Evolutionary conservation across 2,113 vertebrate species (phyloP), one percentile per base, ranked within the genome.

Genomic region (Menidia beryllina): DNA sequence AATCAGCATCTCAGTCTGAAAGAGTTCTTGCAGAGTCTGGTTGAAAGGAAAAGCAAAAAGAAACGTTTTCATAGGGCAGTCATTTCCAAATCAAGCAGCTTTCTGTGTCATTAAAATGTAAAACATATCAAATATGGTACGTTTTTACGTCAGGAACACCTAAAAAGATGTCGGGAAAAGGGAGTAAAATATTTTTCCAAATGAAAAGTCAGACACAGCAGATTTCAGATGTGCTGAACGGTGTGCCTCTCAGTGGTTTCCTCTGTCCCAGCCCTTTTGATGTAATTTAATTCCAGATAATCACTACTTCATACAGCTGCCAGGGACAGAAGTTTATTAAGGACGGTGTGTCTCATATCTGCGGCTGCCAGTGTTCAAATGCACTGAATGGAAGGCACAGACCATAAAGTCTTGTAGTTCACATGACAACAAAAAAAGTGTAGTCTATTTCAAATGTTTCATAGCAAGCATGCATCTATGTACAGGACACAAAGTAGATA

Each of bases 1-100:
- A 4, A 97, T 96, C 47, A 93, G 92, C 81, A 93, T 94, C 89
- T 98, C 95, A 0, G 94, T 94, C 86, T 97, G 95, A 85, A 95
- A 97, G 65, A 98, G 96, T 84, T 97, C 96, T 86, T 96, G 95
- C 15, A 96, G 90, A 0, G 94, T 97, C 97, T 98, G 77, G 1
- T 13, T 34, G 48, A 34, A 34, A 30, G n/a, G n/a, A 64, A 11
- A 52, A 59, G 49, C 49, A 1, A 38, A 21, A 7, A 21, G 19
- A 2, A 25, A 20, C 24, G 0, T n/a, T 8, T 17, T 17, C 5
- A 19, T 19, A 45, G 2, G 39, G 1, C 1, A 43, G 15, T 17
- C 10, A 17, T 43, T 43, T 17, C 41, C 19, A 15, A 43, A 17
- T 43, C 41, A 13, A 17, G 19, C 41, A 17, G 15, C n/a, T 34